Evolutionary conservation across 2,888 invertebrate species (phyloP), one percentile per base, ranked within the genome.

Genomic region (Tubiluchus corallicola): DNA sequence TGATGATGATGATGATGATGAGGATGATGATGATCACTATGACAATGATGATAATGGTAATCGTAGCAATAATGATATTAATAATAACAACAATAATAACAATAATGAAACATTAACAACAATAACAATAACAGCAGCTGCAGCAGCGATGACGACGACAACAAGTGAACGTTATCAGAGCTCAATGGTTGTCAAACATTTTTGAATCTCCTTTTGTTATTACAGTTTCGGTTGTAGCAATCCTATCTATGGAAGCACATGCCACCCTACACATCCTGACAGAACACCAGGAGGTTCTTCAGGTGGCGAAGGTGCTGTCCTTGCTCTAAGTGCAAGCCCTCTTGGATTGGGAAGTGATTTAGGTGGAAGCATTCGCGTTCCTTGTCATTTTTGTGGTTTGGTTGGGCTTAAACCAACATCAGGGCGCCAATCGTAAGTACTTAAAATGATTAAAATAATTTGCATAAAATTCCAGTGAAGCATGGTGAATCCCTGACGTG

Each of bases 341-440:
- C 50, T 69, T 13, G 68, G 68, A 2, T 56, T 67, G n/a, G 67
- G 66, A 2, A 59, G 60, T 17, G 69, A 70, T 47, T 58, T 68
- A 17, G 68, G 64, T 2, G 70, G 69, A 37, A 67, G 67, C 44
- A 58, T 68, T 17, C 55, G 69, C 9, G 61, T 67, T 37, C 69
- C 70, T 0, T 58, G 65, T n/a, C 55, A 61, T 47, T 62, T 67
- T 52, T 66, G 67, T 56, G 70, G 70, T 1, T 56, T 62, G 18
- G 61, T 55, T 43, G 63, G 65, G 3, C 49, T 70, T 5, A 69
- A 68, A 50, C 63, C 66, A 3, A 66, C 67, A 2, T 17, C 44
- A 3, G 54, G 55, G 38, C 54, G 66, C 45, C 37, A 66, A 3
- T 60, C 61, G 56, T 56, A 51, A 2, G 38, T n/a, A n/a, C n/a